Base-by-base conservation (phyloP, 2,888 invertebrate genomes). In the Orchestes rusci region DNA sequence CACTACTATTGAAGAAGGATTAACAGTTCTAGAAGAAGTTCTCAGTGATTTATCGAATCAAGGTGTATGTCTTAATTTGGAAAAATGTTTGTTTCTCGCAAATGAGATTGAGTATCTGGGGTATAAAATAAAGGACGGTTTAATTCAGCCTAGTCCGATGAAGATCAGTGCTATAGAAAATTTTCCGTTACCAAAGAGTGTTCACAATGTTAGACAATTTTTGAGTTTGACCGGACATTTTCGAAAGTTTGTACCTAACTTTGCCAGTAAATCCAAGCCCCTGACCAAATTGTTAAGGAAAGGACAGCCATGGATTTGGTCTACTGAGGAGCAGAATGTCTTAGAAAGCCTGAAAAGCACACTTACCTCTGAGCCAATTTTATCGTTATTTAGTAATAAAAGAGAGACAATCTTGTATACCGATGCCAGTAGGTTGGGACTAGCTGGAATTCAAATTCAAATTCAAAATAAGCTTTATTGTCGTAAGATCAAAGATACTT, bases 131-230 rank as follows among this genome's bases (percentile, higher is more conserved):
- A n/a, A n/a, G n/a, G n/a, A n/a, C n/a, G n/a, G n/a, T n/a, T 13
- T 12, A 29, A 46, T 64, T 0, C 28, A 46, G 28, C 63, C 63
- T 1, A 59, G 59, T n/a, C 16, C 35, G 2, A 17, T 27, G 1
- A 62, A 61, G 48, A 53, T 56, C 3, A 18, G 37, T 4, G 56
- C 59, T 1, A 55, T 66, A 0, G 3, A 31, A 19, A 35, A 60
- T 16, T 60, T 60, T 41, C 55, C 56, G n/a, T 32, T 18, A n/a
- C 64, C 66, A 1, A 40, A 30, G 39, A 52, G 44, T 41, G 32
- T 55, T 3, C 55, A 56, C 32, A 33, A 53, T 10, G 33, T 59
- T 5, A 42, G 54, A 33, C 53, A 56, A 29, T 60, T 60, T 49
- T 16, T 60, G n/a, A 58, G 58, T 2, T 39, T 59, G 13, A 34